Conservation (phyloP, 2,797 vertebrate species). For the Takifugu rubripes region DNA sequence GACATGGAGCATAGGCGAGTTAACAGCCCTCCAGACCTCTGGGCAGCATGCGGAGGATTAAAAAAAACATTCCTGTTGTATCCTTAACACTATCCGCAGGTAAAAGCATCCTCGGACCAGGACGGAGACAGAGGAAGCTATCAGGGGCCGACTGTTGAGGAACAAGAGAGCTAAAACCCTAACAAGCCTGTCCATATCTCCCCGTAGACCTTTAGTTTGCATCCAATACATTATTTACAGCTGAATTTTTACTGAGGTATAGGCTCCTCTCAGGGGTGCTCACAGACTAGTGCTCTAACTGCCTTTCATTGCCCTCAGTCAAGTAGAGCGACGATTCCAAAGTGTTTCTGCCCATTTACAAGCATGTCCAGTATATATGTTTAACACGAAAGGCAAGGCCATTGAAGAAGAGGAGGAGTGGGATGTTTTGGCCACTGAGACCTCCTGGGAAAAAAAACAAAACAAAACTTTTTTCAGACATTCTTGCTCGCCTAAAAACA, state of each 20-base stretch:
- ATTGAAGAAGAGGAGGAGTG: conserved; percentile 9
- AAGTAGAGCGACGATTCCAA: conserved; percentile 40
- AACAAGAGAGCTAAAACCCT: conserved; percentile 68
- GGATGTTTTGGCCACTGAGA: not conserved
- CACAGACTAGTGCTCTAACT: conserved; percentile 69
- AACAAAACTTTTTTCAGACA: too few species aligned
- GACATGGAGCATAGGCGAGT: conserved; percentile 55
- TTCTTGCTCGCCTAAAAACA: too few species aligned
- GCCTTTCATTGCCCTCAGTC: conserved; percentile 57
- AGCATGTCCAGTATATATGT: conserved; percentile 10
- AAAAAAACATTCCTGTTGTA: conserved; percentile 59
- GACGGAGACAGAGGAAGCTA: conserved; percentile 53
- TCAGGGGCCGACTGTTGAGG: conserved; percentile 63
- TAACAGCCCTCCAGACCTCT: conserved; percentile 62
- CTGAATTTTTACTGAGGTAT: conserved; percentile 72
- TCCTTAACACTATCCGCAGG: conserved; percentile 74
- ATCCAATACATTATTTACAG: conserved; percentile 80
- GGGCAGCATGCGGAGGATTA: conserved; percentile 57
- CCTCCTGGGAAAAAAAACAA: too few species aligned
- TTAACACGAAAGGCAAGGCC: conserved; percentile 16
- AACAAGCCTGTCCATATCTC: conserved; percentile 72
- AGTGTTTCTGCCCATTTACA: conserved; percentile 44
- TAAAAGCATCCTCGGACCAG: conserved; percentile 76
- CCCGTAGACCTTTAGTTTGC: conserved; percentile 74
- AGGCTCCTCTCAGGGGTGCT: conserved; percentile 71